Conservation (phyloP, 2,113 vertebrate genomes). For the Siphamia tubifer region DNA sequence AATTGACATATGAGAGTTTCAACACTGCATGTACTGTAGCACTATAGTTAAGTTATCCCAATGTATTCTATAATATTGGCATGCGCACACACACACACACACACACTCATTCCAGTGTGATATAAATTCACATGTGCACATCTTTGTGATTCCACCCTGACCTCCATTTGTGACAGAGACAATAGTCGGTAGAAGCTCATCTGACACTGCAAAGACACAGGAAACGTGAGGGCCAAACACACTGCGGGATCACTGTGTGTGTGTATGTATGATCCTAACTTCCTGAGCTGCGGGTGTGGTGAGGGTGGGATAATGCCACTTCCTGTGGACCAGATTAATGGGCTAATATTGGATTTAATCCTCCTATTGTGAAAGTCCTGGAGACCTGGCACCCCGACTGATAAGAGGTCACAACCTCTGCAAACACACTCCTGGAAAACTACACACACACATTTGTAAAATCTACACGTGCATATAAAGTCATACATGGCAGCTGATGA, state of each 20-base stretch:
- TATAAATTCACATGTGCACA: background rate
- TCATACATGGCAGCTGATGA: too few species aligned
- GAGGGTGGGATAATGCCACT: conserved; percentile 42
- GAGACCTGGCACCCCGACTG: conserved; percentile 2
- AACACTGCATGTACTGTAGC: too few species aligned
- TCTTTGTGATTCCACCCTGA: conserved; percentile 5
- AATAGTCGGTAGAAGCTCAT: conserved; percentile 31
- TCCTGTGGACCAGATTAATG: conserved; percentile 65
- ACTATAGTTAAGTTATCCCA: too few species aligned
- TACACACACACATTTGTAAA: background rate
- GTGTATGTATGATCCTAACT: background rate
- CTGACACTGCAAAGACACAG: conserved; percentile 34
- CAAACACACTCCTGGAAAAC: conserved; percentile 6
- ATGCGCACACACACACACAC: too few species aligned
- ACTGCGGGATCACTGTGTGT: background rate
- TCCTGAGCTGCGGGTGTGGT: conserved; percentile 35
- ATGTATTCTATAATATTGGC: too few species aligned
- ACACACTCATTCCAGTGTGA: too few species aligned
- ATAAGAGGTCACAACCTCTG: conserved; percentile 13
- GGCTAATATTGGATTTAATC: conserved; percentile 64
- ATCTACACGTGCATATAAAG: background rate
- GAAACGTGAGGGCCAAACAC: conserved; percentile 17
- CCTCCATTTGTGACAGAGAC: conserved; percentile 26
- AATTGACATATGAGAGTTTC: too few species aligned
- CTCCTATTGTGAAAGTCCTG: conserved; percentile 52